Evolutionary conservation across 2,113 vertebrate species (phyloP).

Genomic region (Galeopterus variegatus): DNA sequence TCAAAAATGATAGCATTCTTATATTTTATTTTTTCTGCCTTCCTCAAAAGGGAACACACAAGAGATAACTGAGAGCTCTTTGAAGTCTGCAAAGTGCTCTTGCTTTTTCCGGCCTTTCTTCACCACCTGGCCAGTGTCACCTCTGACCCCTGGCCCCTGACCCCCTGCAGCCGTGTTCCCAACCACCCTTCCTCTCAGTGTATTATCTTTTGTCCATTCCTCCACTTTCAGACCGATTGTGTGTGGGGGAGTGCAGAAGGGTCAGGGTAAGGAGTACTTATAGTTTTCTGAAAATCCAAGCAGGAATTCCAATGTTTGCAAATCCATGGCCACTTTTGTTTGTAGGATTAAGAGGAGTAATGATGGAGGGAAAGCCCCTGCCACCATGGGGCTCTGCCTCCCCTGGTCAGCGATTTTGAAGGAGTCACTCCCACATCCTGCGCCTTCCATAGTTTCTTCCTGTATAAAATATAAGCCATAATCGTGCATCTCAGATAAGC

Average conservation of each 20-base stretch:
- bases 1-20: background rate
- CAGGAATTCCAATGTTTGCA: background rate
- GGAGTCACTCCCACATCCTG: background rate
- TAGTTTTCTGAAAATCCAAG: background rate
- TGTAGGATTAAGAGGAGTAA: no score
- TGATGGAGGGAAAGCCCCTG: rapidly evolving
- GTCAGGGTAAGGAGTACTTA: background rate
- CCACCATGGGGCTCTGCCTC: rapidly evolving
- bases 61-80: rapidly evolving
- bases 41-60: background rate
- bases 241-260: background rate
- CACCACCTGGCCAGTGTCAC: background rate
- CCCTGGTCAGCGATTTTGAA: rapidly evolving
- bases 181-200: background rate
- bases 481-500: background rate
- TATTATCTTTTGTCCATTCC: background rate
- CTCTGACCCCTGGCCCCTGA: background rate
- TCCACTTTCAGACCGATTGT: background rate
- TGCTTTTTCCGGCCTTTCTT: background rate
- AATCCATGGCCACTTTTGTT: background rate
- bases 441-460: background rate
- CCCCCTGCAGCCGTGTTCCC: background rate
- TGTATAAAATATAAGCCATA: background rate
- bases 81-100: background rate
- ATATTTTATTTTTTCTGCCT: background rate